Conservation (phyloP, 2,113 vertebrate species). For the Dasyurus viverrinus region DNA sequence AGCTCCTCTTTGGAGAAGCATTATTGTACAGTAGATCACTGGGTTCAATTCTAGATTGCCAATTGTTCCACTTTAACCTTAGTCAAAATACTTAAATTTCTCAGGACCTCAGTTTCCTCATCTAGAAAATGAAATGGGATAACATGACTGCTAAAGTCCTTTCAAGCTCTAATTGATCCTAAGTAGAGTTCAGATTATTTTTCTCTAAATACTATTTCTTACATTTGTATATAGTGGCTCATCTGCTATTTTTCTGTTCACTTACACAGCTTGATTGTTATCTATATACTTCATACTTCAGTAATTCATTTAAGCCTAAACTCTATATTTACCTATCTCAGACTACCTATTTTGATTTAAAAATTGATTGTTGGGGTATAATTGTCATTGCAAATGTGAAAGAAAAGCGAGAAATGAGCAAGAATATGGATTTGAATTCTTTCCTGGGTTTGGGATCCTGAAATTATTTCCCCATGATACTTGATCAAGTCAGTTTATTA, state of each 20-base stretch:
- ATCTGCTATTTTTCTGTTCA: not conserved
- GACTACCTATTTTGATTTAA: not conserved
- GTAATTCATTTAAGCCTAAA: not conserved
- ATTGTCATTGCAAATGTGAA: not conserved
- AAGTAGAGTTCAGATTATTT: not conserved
- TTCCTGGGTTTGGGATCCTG: not conserved
- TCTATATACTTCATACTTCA: not conserved
- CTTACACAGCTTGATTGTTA: not conserved
- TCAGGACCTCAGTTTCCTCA: not conserved
- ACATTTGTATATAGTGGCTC: not conserved
- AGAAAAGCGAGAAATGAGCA: not conserved
- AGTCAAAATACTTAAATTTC: not conserved
- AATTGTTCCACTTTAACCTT: not conserved
- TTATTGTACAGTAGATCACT: not conserved
- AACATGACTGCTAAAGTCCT: not conserved
- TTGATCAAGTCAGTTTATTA: not conserved
- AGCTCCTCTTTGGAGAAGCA: not conserved
- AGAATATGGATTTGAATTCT: not conserved
- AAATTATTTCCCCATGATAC: not conserved
- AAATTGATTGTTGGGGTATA: not conserved
- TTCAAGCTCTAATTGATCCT: not conserved
- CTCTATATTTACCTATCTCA: not conserved
- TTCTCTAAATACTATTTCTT: not conserved
- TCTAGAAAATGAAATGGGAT: not conserved
- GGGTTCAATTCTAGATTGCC: not conserved